Evolutionary conservation across 2,888 invertebrate species (phyloP), one percentile per base, ranked within the genome.

Genomic region (Hydroisotoma schaefferi): DNA sequence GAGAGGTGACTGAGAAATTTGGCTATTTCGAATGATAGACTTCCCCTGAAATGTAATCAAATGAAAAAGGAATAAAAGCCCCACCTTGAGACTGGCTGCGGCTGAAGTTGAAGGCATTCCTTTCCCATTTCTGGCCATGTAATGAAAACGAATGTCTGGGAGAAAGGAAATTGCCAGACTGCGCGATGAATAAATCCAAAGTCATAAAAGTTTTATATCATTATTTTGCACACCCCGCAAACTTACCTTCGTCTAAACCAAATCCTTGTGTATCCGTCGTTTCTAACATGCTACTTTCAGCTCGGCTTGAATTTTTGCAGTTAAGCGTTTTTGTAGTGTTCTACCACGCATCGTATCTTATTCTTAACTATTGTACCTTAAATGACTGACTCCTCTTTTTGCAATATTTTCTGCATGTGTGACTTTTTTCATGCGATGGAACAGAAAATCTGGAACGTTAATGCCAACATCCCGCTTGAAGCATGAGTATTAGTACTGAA

Each of bases 131-230:
- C 40, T 18, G 40, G 40, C 40, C 20, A 4, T 40, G 40, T 40
- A n/a, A n/a, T n/a, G 25, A 29, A 37, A 22, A 28, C 23, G 26
- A 23, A 20, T 23, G 55, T 44, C 59, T 40, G 20, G 59, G 48
- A 37, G 51, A 59, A 49, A 59, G 59, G 54, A 58, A 64, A 57
- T 55, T 49, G 51, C 54, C 56, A 59, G 54, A 53, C 61, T 54
- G 53, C 26, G 51, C 61, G 61, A 67, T 65, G 63, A 65, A 69
- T 69, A 65, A 61, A 68, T 67, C 61, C 61, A 46, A 38, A 59
- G 64, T 49, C 63, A 54, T 67, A 67, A 69, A 69, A 69, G 51
- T 62, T 65, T 69, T 65, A 69, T 69, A 64, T 64, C 66, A 69
- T 62, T 60, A 61, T 69, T 66, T 67, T 68, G 53, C 53, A 53